Conservation (phyloP, 2,888 invertebrate genomes). For the Clivina fossor region DNA sequence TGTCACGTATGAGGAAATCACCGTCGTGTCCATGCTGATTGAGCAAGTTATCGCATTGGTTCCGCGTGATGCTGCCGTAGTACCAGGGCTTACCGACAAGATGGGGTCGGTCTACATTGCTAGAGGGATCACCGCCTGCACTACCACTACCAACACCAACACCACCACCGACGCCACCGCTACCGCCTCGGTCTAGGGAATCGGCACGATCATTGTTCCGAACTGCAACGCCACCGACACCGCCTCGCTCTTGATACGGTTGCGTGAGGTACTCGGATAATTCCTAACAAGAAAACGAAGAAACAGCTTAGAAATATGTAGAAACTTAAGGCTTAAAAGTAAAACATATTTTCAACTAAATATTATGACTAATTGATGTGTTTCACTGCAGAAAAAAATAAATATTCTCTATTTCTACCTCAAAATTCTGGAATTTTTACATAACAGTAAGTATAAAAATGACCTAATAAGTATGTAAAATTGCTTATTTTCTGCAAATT, state of each 20-base stretch:
- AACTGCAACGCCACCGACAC: conserved; percentile 45
- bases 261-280: conserved; percentile 86
- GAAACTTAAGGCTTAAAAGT: too few species aligned
- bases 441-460: too few species aligned
- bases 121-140: conserved; percentile 39
- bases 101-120: conserved; percentile 64
- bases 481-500: too few species aligned
- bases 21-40: conserved; percentile 96
- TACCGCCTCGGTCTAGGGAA: conserved; percentile 53
- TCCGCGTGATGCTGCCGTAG: conserved; percentile 92
- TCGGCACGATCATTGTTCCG: conserved; percentile 50
- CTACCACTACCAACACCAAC: conserved; percentile 28
- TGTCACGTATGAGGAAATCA: conserved; percentile 97
- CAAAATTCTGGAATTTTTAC: too few species aligned
- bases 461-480: too few species aligned
- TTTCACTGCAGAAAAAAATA: too few species aligned
- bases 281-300: too few species aligned
- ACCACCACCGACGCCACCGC: conserved; percentile 39
- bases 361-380: too few species aligned
- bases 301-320: too few species aligned
- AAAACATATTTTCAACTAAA: too few species aligned
- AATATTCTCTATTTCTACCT: too few species aligned
- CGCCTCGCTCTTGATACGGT: conserved; percentile 65
- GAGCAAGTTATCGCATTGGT: conserved; percentile 94
- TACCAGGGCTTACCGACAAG: conserved; percentile 91